A percentile compares a stretch with the other conserved stretches of the same genome.
phyloP scores from a whole-genome alignment of 2,888 invertebrate species.

The Gymnocheta viridis region DNA sequence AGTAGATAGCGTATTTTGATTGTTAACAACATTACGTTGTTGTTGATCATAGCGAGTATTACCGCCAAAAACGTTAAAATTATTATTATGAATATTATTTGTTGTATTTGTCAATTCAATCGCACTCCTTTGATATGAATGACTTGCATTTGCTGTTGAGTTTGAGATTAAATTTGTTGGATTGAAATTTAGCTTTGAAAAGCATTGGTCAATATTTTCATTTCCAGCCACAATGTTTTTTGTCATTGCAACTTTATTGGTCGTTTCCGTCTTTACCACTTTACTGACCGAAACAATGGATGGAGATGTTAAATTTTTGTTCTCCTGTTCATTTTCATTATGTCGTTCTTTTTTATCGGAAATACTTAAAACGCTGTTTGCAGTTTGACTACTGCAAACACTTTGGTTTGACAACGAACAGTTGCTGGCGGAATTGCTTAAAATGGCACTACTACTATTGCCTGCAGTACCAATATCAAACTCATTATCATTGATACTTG shows the following conservation, averaged over 20 bases:
- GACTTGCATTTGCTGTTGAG: slow-evolving; percentile 53
- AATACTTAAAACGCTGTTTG: slow-evolving; percentile 37
- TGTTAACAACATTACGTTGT: slow-evolving; percentile 54
- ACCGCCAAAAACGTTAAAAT: slow-evolving; percentile 73
- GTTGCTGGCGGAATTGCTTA: slow-evolving; percentile 44
- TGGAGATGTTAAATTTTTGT: slow-evolving; percentile 46
- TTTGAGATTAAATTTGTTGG: slow-evolving; percentile 7
- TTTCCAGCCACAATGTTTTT: slow-evolving; percentile 31
- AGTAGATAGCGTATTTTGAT: slow-evolving; percentile 54
- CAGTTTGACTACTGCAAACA: slow-evolving; percentile 51
- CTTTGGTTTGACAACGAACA: slow-evolving; percentile 62
- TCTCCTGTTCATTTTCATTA: slow-evolving; percentile 27
- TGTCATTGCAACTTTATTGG: background rate
- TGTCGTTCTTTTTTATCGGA: slow-evolving; percentile 27
- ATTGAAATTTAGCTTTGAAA: slow-evolving; percentile 35
- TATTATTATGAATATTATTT: slow-evolving; percentile 72
- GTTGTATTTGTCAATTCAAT: slow-evolving; percentile 71
- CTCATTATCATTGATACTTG: slow-evolving; percentile 39
- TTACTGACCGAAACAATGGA: slow-evolving; percentile 7
- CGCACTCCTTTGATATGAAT: slow-evolving; percentile 44
- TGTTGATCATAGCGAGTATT: slow-evolving; percentile 75
- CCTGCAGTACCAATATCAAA: slow-evolving; percentile 25
- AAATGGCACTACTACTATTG: slow-evolving; percentile 34
- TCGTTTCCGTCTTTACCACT: slow-evolving; percentile 26
- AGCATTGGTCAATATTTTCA: slow-evolving; percentile 34